Conservation (phyloP, 1,140 invertebrate species). For the Heliconius hermathena region DNA sequence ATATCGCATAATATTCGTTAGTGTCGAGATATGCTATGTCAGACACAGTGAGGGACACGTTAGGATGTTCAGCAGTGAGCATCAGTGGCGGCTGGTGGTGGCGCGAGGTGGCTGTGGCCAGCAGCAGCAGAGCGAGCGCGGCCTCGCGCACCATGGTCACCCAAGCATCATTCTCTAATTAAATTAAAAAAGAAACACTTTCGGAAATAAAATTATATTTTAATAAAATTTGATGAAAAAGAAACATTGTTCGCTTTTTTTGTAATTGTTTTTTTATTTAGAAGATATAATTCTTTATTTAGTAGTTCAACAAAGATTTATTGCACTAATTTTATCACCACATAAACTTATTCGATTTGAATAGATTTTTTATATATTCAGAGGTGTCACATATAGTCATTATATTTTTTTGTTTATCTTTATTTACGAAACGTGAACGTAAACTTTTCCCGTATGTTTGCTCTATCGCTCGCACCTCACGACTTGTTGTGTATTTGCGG, state of each 20-base stretch:
- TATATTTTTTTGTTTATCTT: background rate
- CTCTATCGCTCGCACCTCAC: background rate
- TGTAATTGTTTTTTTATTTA: background rate
- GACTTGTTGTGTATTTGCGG: background rate
- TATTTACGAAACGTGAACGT: background rate
- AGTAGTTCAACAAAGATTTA: background rate
- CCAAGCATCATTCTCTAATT: conserved; percentile 22
- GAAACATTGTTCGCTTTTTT: background rate
- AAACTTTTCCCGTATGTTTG: conserved; percentile 5
- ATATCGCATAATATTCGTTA: conserved; percentile 25
- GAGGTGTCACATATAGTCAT: background rate
- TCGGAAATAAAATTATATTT: background rate
- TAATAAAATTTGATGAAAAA: background rate
- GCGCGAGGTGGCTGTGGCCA: conserved; percentile 27
- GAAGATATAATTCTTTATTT: background rate
- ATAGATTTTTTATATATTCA: background rate
- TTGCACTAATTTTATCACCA: background rate
- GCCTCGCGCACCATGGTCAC: conserved; percentile 32
- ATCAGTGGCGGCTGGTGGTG: conserved; percentile 1
- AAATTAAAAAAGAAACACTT: background rate
- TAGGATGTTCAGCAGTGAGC: conserved; percentile 5
- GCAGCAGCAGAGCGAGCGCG: conserved; percentile 33
- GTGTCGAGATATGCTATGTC: conserved; percentile 19
- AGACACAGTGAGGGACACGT: conserved; percentile 12
- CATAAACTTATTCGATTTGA: background rate